phyloP scores from a whole-genome alignment of 2,888 invertebrate genomes.

The Nycteola revayana region DNA sequence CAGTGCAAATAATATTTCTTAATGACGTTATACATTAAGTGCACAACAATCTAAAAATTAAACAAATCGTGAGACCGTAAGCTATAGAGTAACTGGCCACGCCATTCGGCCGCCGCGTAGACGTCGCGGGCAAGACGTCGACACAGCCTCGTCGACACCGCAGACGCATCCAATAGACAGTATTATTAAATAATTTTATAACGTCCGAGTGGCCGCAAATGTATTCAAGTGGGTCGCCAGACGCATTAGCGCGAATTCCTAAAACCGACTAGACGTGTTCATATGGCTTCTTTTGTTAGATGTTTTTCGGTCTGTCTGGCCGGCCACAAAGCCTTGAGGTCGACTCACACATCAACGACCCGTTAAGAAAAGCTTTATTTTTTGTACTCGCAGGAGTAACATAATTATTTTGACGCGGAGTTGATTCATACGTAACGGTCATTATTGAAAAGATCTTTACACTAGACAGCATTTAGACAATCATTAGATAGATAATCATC shows the following conservation, averaged over 20 bases:
- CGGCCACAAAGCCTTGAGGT: conserved; percentile 42
- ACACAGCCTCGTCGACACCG: conserved; percentile 26
- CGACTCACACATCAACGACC: conserved; percentile 33
- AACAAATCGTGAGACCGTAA: no score
- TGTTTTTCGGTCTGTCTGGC: conserved; percentile 46
- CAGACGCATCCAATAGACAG: conserved; percentile 34
- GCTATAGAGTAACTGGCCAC: not conserved
- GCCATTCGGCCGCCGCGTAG: not conserved
- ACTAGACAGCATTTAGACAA: no score
- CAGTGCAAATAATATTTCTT: no score
- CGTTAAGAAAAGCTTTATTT: conserved; percentile 27
- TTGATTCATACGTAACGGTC: conserved; percentile 27
- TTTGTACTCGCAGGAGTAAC: conserved; percentile 24
- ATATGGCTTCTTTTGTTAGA: conserved; percentile 60
- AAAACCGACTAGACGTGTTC: conserved; percentile 60
- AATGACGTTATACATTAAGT: no score
- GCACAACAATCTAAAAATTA: no score
- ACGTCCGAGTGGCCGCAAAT: conserved; percentile 40
- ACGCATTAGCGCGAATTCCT: conserved; percentile 69
- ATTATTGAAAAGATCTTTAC: conserved; percentile 9
- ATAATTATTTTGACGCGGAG: conserved; percentile 24
- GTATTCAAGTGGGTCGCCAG: conserved; percentile 68
- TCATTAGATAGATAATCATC: no score
- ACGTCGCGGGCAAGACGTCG: conserved; percentile 4
- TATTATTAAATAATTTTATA: conserved; percentile 48